Base-by-base conservation (phyloP, 2,113 vertebrate genomes). In the Psittacula cyanocephala region DNA sequence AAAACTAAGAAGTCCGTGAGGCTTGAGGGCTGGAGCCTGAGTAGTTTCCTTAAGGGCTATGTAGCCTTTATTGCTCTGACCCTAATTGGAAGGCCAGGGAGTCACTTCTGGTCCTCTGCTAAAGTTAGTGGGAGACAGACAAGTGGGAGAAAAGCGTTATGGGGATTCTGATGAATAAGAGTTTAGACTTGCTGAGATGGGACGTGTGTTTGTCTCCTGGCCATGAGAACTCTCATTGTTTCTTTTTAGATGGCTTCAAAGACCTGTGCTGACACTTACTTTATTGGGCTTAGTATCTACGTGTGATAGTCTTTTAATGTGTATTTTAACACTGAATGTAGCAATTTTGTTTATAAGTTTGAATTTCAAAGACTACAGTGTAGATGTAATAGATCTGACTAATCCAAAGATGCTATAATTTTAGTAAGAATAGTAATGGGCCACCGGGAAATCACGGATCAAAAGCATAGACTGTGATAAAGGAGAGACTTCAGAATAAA, bases 1-100 rank as follows among this genome's bases (percentile, higher is more conserved):
- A 17, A 25, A 1, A 47, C 9, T 7, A 1, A 4, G 0, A 12
- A 5, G 3, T 35, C 16, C 9, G 18, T 20, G 63, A 25, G 37
- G 29, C 20, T 11, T 0, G 52, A 9, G 82, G 75, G 46, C 70
- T 28, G 39, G 23, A 33, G 37, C 44, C 37, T 3, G 41, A 22
- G 52, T 31, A 2, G 28, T 18, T 53, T n/a, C 11, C 27, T 12
- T 7, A 7, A 22, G 47, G 71, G 41, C 75, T 33, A 0, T 11
- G 57, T 6, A 46, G 67, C 47, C n/a, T 29, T 10, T 19, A 0
- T 35, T 55, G 63, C 63, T 59, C 19, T 6, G 9, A 27, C 20
- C 3, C 20, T 8, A 8, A 5, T 47, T 10, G 33, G 8, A 20
- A 9, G n/a, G 25, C 1, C 2, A 28, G 13, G 9, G 35, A 33